Conservation (phyloP, 2,888 invertebrate species). For the Pharmacophagus antenor region DNA sequence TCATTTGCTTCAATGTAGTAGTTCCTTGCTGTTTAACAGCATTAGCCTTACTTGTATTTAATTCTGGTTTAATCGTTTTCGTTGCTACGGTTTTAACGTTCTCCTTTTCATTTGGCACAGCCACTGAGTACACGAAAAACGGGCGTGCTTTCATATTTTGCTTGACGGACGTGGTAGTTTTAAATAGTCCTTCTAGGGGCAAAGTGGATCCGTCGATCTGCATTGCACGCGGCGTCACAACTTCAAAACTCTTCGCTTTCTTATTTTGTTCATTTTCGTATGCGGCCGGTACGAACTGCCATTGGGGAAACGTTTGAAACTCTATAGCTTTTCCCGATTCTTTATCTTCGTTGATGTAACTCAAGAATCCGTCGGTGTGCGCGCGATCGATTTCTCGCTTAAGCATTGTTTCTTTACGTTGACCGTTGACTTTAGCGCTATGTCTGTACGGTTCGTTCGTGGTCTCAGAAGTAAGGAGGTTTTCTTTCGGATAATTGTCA, state of each 20-base stretch:
- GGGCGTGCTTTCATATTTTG: conserved; percentile 56
- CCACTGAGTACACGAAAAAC: conserved; percentile 72
- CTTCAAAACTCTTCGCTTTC: conserved; percentile 57
- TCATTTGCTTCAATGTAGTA: conserved; percentile 52
- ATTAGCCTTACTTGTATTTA: conserved; percentile 59
- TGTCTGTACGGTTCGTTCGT: conserved; percentile 74
- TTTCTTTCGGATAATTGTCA: conserved; percentile 66
- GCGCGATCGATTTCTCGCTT: conserved; percentile 52
- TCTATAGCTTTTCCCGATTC: conserved; percentile 51
- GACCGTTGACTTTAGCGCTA: conserved; percentile 49
- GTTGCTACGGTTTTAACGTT: conserved; percentile 57
- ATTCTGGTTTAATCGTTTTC: conserved; percentile 57
- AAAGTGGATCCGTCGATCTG: conserved; percentile 83
- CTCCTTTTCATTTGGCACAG: conserved; percentile 56
- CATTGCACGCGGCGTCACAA: conserved; percentile 63
- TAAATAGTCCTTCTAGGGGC: conserved; percentile 84
- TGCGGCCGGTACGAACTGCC: conserved; percentile 76
- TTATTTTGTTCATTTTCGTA: conserved; percentile 64
- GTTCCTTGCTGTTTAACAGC: conserved; percentile 63
- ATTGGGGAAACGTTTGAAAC: conserved; percentile 47
- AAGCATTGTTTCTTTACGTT: conserved; percentile 36
- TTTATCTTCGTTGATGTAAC: conserved; percentile 66
- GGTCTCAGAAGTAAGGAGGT: conserved; percentile 74
- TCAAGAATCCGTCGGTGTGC: conserved; percentile 60
- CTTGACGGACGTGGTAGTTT: conserved; percentile 70